Conservation (phyloP, 2,888 invertebrate species). For the Nematopogon swammerdamellus region DNA sequence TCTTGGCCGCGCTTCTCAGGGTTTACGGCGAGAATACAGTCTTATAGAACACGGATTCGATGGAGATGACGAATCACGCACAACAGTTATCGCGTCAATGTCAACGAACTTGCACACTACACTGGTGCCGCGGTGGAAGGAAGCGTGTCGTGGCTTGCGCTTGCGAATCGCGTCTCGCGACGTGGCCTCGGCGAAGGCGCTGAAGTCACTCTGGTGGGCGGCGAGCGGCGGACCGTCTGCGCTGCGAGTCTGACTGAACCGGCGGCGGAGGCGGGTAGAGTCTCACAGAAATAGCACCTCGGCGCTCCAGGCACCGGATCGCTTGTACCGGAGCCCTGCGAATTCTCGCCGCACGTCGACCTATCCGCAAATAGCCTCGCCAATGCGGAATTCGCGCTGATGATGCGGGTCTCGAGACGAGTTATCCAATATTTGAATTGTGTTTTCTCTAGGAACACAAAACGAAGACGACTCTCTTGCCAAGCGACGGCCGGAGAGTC, state of each 20-base stretch:
- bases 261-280: too few relatives aligned
- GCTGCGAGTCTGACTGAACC: too few relatives aligned
- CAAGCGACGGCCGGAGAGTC: slow-evolving; percentile 29
- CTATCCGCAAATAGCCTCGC: not conserved
- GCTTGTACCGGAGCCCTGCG: not conserved
- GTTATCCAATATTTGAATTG: not conserved
- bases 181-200: not conserved
- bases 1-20: too few relatives aligned
- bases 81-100: not conserved
- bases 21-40: not conserved
- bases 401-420: too few relatives aligned
- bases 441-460: not conserved
- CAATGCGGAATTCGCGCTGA: not conserved
- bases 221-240: not conserved
- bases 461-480: slow-evolving; percentile 23
- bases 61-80: not conserved
- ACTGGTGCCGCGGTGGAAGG: too few relatives aligned
- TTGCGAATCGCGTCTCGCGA: not conserved
- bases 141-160: too few relatives aligned
- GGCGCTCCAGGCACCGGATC: not conserved
- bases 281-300: not conserved
- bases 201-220: not conserved
- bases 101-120: not conserved
- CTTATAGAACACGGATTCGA: not conserved
- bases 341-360: not conserved